Evolutionary conservation across 1,140 invertebrate genomes (phyloP), one percentile per base, ranked within the genome.

Genomic region (Ephestia elutella): DNA sequence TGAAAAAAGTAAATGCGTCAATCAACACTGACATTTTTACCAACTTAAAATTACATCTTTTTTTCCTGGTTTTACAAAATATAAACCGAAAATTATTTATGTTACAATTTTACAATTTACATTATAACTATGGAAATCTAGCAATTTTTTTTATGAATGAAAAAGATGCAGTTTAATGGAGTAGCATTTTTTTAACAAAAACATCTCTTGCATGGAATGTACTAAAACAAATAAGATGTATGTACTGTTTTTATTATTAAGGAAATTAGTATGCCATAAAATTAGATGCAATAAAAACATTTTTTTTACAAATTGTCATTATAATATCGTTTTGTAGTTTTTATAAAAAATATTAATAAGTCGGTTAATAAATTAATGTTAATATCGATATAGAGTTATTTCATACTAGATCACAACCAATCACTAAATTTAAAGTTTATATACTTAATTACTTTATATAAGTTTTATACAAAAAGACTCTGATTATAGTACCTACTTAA

Each of bases 191-290:
- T 32, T 7, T 32, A 7, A 32, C 7, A 10, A 32, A 32, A 11
- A 32, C 9, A 32, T 32, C 30, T 11, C 30, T 32, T 32, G 30
- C 30, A 32, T 32, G 30, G 8, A 7, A 32, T 11, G 30, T 7
- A 7, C 30, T 32, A 32, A 7, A 15, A 44, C n/a, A 44, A 44
- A 44, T 38, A 13, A 2, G 8, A 13, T 38, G 2, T 38, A 44
- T n/a, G 13, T 44, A 44, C 2, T 10, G 30, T 32, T 44, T 44
- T 44, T 44, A 44, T 10, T 44, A 44, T 44, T 44, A 44, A 44
- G 13, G n/a, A 44, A 44, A 44, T 44, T 44, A 44, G 38, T 44
- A 44, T 44, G 38, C 38, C 38, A 44, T 44, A 44, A 44, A 28
- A 44, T 44, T 44, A 44, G 38, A 44, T 44, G 13, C 38, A 44